Evolutionary conservation across 2,888 invertebrate species (phyloP).

Genomic region (Dysmachus trigonus): DNA sequence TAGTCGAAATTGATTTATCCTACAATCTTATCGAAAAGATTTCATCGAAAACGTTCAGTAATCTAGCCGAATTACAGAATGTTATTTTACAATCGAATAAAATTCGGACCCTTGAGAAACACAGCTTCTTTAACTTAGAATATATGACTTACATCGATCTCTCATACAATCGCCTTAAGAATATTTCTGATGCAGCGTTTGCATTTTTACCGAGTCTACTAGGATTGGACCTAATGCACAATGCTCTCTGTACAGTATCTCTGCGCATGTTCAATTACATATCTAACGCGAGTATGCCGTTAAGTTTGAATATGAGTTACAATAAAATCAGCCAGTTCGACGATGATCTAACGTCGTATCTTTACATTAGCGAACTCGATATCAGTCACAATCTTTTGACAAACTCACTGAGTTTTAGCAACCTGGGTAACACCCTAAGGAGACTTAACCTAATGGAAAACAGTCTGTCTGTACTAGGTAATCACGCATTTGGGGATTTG

Average conservation of each 20-base stretch:
- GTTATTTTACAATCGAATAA: slow-evolving; percentile 82
- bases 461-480: slow-evolving; percentile 74
- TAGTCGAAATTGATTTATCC: slow-evolving; percentile 82
- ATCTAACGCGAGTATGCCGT: slow-evolving; percentile 71
- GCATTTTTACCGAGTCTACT: slow-evolving; percentile 78
- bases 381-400: slow-evolving; percentile 74
- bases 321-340: slow-evolving; percentile 66
- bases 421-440: slow-evolving; percentile 71
- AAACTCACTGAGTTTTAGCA: slow-evolving; percentile 73
- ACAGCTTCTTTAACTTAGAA: slow-evolving; percentile 80
- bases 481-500: slow-evolving; percentile 78
- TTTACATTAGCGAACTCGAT: slow-evolving; percentile 76
- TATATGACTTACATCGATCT: slow-evolving; percentile 83
- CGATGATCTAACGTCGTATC: slow-evolving; percentile 61
- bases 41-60: slow-evolving; percentile 75
- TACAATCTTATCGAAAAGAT: slow-evolving; percentile 80
- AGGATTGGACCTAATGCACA: slow-evolving; percentile 82
- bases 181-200: slow-evolving; percentile 78
- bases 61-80: slow-evolving; percentile 77
- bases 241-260: slow-evolving; percentile 75
- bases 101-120: slow-evolving; percentile 74
- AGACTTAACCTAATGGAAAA: slow-evolving; percentile 80
- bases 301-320: slow-evolving; percentile 80
- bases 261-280: slow-evolving; percentile 75
- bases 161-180: slow-evolving; percentile 80